phyloP scores from a whole-genome alignment of 1,140 invertebrate genomes.

The Aricia agestis region DNA sequence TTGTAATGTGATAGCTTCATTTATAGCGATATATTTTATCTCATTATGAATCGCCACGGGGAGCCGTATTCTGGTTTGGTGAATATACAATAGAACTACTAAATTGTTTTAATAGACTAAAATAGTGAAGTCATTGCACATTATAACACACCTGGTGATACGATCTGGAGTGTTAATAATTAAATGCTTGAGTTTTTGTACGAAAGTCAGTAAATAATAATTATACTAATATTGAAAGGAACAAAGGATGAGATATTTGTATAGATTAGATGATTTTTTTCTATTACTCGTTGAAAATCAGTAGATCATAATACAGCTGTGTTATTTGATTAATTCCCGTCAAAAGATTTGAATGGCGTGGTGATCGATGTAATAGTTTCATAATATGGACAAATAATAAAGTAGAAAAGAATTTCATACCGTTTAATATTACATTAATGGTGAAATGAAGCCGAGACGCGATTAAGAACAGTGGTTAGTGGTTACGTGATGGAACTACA shows the following conservation, averaged over 20 bases:
- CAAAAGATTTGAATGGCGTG: no score
- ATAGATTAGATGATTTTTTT: background rate
- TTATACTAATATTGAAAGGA: background rate
- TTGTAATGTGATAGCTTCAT: slow-evolving; percentile 68
- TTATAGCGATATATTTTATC: slow-evolving; percentile 53
- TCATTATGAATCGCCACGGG: slow-evolving; percentile 67
- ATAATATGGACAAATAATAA: background rate
- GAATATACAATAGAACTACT: slow-evolving; percentile 54
- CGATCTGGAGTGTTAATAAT: slow-evolving; percentile 56
- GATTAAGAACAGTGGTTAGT: slow-evolving; percentile 28
- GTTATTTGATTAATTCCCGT: no score
- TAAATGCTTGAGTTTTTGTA: slow-evolving; percentile 37
- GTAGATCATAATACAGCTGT: no score
- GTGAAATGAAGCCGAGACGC: slow-evolving; percentile 20
- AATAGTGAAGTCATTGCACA: slow-evolving; percentile 59
- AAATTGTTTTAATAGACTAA: slow-evolving; percentile 71
- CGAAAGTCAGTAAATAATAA: slow-evolving; percentile 18
- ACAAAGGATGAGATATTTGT: background rate
- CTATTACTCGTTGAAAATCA: background rate
- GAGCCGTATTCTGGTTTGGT: slow-evolving; percentile 48
- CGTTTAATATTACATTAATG: slow-evolving; percentile 17
- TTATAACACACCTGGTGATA: slow-evolving; percentile 56
- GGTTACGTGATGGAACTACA: slow-evolving; percentile 12
- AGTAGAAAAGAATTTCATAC: background rate
- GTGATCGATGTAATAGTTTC: background rate